These are phyloP conservation scores for Cynopterus brachyotis DNA, from an alignment of 2,113 vertebrate genomes.

Conservation along the genomic window DNA sequence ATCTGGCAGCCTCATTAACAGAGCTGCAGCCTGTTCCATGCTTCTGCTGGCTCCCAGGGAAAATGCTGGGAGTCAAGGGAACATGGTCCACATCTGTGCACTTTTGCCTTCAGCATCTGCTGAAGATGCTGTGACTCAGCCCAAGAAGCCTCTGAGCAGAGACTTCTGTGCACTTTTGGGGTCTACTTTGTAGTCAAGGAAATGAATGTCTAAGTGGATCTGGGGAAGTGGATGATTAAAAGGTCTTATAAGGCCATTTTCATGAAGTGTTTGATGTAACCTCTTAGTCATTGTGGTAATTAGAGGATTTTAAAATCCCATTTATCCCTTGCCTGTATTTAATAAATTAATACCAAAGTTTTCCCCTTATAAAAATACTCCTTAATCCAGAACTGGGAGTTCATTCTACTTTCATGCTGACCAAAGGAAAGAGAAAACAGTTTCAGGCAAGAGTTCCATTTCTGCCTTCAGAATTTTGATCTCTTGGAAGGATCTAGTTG, in stretches of 20 bases:
- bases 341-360: not conserved
- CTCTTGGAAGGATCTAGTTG: not conserved
- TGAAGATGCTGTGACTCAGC: not conserved
- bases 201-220: not conserved
- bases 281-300: not conserved
- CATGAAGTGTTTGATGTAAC: not conserved
- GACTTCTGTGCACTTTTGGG: not conserved
- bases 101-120: not conserved
- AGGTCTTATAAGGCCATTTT: not conserved
- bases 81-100: accelerated
- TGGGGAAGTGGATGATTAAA: not conserved
- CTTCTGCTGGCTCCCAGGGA: not conserved
- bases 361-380: not conserved
- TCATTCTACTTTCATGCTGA: not conserved
- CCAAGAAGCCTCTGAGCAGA: not conserved
- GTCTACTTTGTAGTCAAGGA: not conserved
- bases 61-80: not conserved
- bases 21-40: not conserved
- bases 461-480: not conserved
- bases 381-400: not conserved
- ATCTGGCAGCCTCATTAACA: not conserved
- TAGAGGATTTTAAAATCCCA: not conserved
- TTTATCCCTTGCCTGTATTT: not conserved
- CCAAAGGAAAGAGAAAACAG: not conserved
- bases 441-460: not conserved